phyloP scores from a whole-genome alignment of 2,797 vertebrate species.

The Threskiornis aethiopicus region DNA sequence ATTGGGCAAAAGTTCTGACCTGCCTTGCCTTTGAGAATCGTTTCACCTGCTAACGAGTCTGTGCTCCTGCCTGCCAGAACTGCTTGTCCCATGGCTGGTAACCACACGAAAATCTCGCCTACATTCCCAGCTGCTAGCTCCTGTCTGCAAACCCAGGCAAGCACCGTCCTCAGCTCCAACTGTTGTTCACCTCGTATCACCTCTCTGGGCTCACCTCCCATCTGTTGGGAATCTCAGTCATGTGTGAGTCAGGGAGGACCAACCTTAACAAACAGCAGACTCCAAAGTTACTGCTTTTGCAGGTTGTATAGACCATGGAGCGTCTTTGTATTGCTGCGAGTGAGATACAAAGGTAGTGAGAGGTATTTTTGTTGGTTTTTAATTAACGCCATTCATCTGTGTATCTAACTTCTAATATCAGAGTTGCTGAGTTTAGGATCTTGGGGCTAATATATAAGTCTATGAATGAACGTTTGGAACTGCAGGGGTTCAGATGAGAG shows the following conservation, averaged over 20 bases:
- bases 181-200: not conserved
- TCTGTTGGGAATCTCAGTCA: not conserved
- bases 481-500: not conserved
- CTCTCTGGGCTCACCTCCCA: not conserved
- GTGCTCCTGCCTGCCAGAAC: constrained; percentile 35
- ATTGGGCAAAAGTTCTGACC: constrained; percentile 7
- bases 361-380: not conserved
- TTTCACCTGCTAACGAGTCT: not conserved
- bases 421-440: not conserved
- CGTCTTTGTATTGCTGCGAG: accelerated
- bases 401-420: not conserved
- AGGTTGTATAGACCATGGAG: accelerated
- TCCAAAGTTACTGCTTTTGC: not conserved
- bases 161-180: not conserved
- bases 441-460: not conserved
- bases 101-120: not conserved
- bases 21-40: not conserved
- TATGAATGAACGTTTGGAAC: not conserved
- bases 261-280: not conserved
- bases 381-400: not conserved
- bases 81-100: not conserved
- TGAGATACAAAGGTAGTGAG: not conserved
- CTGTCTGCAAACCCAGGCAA: constrained; percentile 33
- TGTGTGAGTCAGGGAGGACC: not conserved
- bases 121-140: constrained; percentile 51